phyloP scores from a whole-genome alignment of 2,113 vertebrate genomes.

The Zosterops hypoxanthus region DNA sequence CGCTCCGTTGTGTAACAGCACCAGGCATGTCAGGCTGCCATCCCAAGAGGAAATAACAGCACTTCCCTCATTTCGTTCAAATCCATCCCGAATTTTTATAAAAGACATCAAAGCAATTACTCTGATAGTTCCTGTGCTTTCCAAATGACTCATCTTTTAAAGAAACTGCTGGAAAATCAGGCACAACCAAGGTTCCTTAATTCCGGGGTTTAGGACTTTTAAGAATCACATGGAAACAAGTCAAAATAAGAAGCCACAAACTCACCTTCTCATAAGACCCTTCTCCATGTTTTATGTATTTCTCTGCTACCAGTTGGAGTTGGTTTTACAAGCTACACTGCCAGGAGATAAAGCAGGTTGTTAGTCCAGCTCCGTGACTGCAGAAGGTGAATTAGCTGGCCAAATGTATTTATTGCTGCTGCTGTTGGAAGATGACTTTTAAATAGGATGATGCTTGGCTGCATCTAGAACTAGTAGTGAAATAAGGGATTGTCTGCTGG shows the following conservation, averaged over 20 bases:
- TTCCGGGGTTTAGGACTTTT: not conserved
- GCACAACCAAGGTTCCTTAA: not conserved
- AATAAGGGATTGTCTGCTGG: not conserved
- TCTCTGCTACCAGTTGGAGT: not conserved
- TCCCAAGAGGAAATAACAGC: constrained; percentile 51
- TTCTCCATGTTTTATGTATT: not conserved
- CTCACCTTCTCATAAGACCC: not conserved
- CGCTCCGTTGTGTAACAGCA: not conserved
- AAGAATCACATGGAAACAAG: not conserved
- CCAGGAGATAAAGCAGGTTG: not conserved
- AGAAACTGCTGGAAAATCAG: constrained; percentile 28
- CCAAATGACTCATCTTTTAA: not conserved
- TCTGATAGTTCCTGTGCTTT: constrained; percentile 44
- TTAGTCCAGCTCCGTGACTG: not conserved
- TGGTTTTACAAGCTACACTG: not conserved
- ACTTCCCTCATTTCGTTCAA: constrained; percentile 24
- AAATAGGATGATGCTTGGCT: not conserved
- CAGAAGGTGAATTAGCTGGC: not conserved
- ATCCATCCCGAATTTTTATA: constrained; percentile 42
- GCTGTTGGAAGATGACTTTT: not conserved
- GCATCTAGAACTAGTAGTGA: not conserved
- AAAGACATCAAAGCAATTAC: constrained; percentile 43
- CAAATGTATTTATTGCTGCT: not conserved
- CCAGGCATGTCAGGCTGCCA: constrained; percentile 3
- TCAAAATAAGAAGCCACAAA: not conserved